Base-by-base conservation (phyloP, 2,797 vertebrate species). In the Lutjanus campechanus region DNA sequence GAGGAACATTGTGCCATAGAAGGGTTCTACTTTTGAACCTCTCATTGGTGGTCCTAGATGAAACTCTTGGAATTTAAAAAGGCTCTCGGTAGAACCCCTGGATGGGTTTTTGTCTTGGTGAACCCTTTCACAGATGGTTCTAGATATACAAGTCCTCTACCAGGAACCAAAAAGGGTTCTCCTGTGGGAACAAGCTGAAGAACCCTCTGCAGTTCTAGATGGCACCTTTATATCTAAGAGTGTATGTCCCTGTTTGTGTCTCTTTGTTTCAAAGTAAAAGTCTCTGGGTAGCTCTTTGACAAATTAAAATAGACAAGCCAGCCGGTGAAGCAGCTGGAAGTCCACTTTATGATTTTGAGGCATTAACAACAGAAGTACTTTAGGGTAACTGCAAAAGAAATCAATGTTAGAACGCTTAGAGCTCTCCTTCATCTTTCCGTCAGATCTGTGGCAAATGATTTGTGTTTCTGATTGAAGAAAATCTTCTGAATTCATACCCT, bases 331-430 rank as follows among this genome's bases (percentile, higher is more conserved):
- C 78, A 70, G 53, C 46, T 46, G 25, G 36, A 76, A 60, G 29
- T 51, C 60, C 43, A 43, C 40, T 58, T 56, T 22, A 56, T 22
- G 25, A 47, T 51, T 72, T 15, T 40, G 11, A 12, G 8, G 56
- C 40, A 59, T 68, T 16, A 61, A 83, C 17, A 56, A 73, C 70
- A 50, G 8, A 29, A 51, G 49, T 51, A 61, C 64, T 82, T 82
- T 25, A 36, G 10, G 29, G 20, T 29, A 72, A 61, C 51, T 43
- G n/a, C 29, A 41, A 66, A 25, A 55, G 6, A 54, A 67, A 79
- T 73, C 56, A 66, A 53, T 68, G 50, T 56, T 9, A 29, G 16
- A 74, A 25, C 44, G 36, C 13, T 49, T 17, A 43, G 11, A 49
- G 46, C 40, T 54, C 16, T 66, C 19, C 3, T 20, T 67, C 25